Percentiles rank a stretch among this genome's conserved stretches.
Evolutionary conservation across 2,113 vertebrate genomes (phyloP).

Genomic region (Cyprinodon tularosa): DNA sequence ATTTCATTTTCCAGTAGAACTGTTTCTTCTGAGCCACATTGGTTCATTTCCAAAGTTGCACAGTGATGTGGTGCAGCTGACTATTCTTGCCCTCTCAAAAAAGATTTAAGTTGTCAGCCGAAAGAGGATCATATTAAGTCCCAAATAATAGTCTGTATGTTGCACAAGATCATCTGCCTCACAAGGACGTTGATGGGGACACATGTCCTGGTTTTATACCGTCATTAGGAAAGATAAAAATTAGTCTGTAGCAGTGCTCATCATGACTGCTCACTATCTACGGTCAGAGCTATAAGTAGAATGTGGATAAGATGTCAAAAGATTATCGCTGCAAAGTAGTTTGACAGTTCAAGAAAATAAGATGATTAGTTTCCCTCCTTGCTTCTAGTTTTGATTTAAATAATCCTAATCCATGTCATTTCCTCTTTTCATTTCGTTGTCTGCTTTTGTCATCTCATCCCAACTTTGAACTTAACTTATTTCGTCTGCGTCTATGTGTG

Average conservation of each 20-base stretch:
- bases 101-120: not conserved
- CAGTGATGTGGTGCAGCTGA: conserved; percentile 28
- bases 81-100: conserved; percentile 36
- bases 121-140: conserved; percentile 26
- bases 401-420: conserved; percentile 66
- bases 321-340: conserved; percentile 61
- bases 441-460: conserved; percentile 39
- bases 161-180: conserved; percentile 12
- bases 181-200: conserved; percentile 28
- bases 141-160: conserved; percentile 34
- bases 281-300: conserved; percentile 53
- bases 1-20: not conserved
- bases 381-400: conserved; percentile 58
- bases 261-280: conserved; percentile 46
- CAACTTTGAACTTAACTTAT: conserved; percentile 64
- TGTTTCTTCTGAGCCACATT: conserved; percentile 17
- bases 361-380: conserved; percentile 56
- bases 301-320: conserved; percentile 60
- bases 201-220: conserved; percentile 26
- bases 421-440: conserved; percentile 36
- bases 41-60: conserved; percentile 55
- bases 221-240: conserved; percentile 49
- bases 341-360: conserved; percentile 57
- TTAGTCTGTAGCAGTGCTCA: conserved; percentile 36
- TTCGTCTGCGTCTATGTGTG: conserved; percentile 22